Base-by-base conservation (phyloP, 1,140 invertebrate species). In the Drosophila repleta region DNA sequence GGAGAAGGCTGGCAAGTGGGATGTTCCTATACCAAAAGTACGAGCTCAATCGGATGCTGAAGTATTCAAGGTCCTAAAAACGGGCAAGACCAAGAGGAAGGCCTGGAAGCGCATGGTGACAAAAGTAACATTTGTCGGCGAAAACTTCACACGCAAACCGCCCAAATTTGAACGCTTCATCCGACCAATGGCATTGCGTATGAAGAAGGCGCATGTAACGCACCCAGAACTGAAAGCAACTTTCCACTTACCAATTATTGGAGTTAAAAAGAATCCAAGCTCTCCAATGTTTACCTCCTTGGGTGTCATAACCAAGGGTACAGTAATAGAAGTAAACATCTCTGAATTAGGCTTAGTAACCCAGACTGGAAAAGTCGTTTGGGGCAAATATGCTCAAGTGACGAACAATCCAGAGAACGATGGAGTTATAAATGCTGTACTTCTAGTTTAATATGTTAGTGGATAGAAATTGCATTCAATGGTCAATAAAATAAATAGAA, bases 351-450 rank as follows among this genome's bases (percentile, higher is more conserved):
- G 99, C 93, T 93, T 99, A 46, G 99, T 99, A 0, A 99, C 99
- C 8, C 98, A 99, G 92, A 96, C 97, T 35, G 99, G 99, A 62
- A 99, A 99, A 95, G 98, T 99, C 68, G 97, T 99, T 1, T 99
- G 99, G 99, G 99, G 98, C 74, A 99, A 99, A 94, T 99, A 99
- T 93, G 99, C 99, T 0, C 99, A 99, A 92, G 98, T 99, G 13
- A 99, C 98, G 0, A 99, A 99, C 92, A 98, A 99, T 93, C 99
- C 99, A 6, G 99, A 99, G 92, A 99, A 99, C 93, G 99, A 99
- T 95, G 99, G 99, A 26, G 99, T 98, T 92, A 99, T 99, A 49
- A 99, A 99, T 95, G 98, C 98, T 92, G 97, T 99, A 66, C 93
- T 99, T 49, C 94, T 99, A 89, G 97, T 99, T 76, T 99, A 95